A percentile compares a stretch with the other conserved stretches of the same genome.
Evolutionary conservation across 2,888 invertebrate species (phyloP).

Genomic region (Plagiodera versicolora): DNA sequence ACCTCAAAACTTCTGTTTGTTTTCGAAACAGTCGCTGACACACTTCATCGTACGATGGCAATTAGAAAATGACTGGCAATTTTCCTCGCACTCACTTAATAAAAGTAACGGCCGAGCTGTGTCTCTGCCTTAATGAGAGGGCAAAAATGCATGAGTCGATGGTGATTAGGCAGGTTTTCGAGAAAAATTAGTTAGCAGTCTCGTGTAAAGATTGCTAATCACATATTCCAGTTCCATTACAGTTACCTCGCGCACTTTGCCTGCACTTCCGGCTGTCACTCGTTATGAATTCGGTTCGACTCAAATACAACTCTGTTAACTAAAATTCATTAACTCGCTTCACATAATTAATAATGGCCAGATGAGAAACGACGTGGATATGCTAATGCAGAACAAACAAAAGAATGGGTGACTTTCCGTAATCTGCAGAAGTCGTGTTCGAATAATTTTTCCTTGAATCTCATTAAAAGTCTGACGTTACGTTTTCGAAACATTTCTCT

Average conservation of each 20-base stretch:
- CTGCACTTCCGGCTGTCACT: conserved; percentile 8
- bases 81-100: conserved; percentile 9
- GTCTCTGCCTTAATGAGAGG: conserved; percentile 38
- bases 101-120: conserved; percentile 10
- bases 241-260: conserved; percentile 11
- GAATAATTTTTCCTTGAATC: neutral
- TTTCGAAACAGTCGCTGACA: neutral
- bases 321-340: conserved; percentile 41
- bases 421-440: neutral
- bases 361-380: conserved; percentile 37
- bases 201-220: conserved; percentile 47
- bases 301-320: conserved; percentile 38
- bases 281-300: conserved; percentile 22
- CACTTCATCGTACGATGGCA: neutral
- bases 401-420: conserved; percentile 7
- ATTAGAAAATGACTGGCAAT: conserved; percentile 20
- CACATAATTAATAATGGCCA: conserved; percentile 40
- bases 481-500: neutral
- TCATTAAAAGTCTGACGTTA: neutral
- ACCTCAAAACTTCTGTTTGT: neutral
- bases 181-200: conserved; percentile 38
- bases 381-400: conserved; percentile 31
- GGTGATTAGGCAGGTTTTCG: conserved; percentile 47
- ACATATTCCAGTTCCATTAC: conserved; percentile 44
- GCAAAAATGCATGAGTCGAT: conserved; percentile 46